phyloP scores from a whole-genome alignment of 1,140 invertebrate genomes.

The Coenobita brevimanus region DNA sequence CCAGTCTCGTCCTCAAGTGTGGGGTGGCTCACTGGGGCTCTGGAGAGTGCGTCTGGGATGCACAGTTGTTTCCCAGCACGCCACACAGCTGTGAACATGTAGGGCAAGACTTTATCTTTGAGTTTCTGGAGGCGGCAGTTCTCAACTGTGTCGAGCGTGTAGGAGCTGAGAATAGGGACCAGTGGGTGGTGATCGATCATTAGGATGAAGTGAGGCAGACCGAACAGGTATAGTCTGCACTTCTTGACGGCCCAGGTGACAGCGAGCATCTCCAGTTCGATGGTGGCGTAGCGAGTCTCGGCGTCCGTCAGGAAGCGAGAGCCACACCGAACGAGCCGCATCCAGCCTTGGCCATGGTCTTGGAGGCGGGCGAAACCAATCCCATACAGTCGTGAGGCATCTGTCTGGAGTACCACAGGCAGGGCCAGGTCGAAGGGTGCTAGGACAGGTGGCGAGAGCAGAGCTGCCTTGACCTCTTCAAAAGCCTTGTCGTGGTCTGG shows the following conservation, averaged over 20 bases:
- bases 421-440: background rate
- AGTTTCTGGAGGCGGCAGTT: constrained; percentile 9
- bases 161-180: constrained; percentile 6
- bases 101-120: background rate
- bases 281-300: constrained; percentile 11
- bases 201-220: constrained; percentile 5
- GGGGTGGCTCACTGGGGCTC: background rate
- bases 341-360: background rate
- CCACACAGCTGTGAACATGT: background rate
- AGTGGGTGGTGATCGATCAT: constrained; percentile 23
- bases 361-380: background rate
- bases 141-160: constrained; percentile 8
- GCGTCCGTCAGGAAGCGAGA: background rate
- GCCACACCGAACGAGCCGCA: constrained; percentile 2
- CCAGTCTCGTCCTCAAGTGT: constrained; percentile 2
- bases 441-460: background rate
- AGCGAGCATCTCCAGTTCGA: constrained; percentile 19
- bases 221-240: constrained; percentile 4
- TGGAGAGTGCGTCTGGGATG: background rate
- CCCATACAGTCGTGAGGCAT: background rate
- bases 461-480: background rate
- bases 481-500: constrained; percentile 9
- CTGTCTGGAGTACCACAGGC: background rate
- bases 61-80: background rate
- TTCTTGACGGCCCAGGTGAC: background rate